phyloP scores from a whole-genome alignment of 2,797 vertebrate genomes.

The Lepidocolaptes lacrymiger region DNA sequence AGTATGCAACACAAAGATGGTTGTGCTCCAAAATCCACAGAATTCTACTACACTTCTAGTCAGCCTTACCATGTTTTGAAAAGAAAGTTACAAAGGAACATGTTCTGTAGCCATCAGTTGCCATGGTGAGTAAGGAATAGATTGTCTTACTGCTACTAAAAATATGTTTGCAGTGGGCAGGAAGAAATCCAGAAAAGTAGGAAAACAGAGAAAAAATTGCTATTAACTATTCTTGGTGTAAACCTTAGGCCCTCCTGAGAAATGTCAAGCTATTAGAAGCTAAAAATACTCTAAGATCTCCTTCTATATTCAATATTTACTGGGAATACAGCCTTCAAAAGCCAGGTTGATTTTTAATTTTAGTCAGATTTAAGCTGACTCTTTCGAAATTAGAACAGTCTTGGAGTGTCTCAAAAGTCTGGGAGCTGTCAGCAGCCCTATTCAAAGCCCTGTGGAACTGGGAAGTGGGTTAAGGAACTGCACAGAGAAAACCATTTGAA shows the following conservation, averaged over 20 bases:
- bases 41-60: not conserved
- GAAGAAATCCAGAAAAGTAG: not conserved
- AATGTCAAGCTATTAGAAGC: not conserved
- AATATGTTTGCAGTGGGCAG: not conserved
- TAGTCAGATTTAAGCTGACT: not conserved
- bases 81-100: not conserved
- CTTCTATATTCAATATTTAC: not conserved
- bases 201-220: not conserved
- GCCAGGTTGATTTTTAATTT: not conserved
- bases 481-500: not conserved
- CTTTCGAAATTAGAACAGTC: not conserved
- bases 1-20: not conserved
- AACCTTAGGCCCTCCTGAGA: not conserved
- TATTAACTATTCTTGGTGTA: not conserved
- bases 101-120: constrained; percentile 16
- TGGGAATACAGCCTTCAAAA: not conserved
- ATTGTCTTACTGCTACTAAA: constrained; percentile 7
- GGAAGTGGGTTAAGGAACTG: not conserved
- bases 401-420: not conserved
- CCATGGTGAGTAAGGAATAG: constrained; percentile 29
- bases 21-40: not conserved
- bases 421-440: not conserved
- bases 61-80: not conserved
- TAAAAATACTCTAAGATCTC: not conserved
- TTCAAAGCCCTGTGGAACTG: not conserved